Conservation (phyloP, 1,140 invertebrate species). For the Hyposmocoma kahamanoa region DNA sequence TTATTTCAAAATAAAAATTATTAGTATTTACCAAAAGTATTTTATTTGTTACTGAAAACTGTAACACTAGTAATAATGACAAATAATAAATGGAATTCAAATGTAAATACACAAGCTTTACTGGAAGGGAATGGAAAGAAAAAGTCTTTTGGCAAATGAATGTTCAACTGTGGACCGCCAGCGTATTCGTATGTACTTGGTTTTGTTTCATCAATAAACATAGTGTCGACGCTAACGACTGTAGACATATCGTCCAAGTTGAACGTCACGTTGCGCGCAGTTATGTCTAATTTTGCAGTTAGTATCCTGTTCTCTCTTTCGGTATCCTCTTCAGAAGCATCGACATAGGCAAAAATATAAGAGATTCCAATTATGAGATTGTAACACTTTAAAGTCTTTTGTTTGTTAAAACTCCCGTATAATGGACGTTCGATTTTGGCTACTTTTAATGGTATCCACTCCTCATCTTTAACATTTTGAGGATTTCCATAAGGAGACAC, state of each 20-base stretch:
- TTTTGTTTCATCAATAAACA: conserved; percentile 41
- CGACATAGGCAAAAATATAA: conserved; percentile 35
- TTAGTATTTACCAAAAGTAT: conserved; percentile 40
- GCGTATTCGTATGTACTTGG: conserved; percentile 31
- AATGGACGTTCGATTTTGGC: conserved; percentile 11
- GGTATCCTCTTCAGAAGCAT: conserved; percentile 13
- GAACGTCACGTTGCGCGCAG: conserved; percentile 33
- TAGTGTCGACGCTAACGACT: conserved; percentile 41
- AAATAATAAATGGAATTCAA: not conserved
- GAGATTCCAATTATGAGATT: conserved; percentile 38
- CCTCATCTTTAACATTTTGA: conserved; percentile 22
- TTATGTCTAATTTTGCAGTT: conserved; percentile 19
- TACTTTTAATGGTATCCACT: conserved; percentile 34
- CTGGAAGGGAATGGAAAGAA: conserved; percentile 44
- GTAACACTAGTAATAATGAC: conserved; percentile 1
- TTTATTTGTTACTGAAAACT: conserved; percentile 34
- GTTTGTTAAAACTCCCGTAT: conserved; percentile 31
- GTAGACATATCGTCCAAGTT: conserved; percentile 28
- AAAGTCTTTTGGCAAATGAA: conserved; percentile 48
- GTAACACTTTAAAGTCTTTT: conserved; percentile 32
- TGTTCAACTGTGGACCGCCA: conserved; percentile 31
- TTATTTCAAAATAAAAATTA: conserved; percentile 68
- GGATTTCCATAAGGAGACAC: conserved; percentile 52
- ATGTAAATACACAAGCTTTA: not conserved
- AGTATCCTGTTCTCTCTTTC: conserved; percentile 39